Conservation (phyloP, 2,888 invertebrate species). For the Sycophila texana region DNA sequence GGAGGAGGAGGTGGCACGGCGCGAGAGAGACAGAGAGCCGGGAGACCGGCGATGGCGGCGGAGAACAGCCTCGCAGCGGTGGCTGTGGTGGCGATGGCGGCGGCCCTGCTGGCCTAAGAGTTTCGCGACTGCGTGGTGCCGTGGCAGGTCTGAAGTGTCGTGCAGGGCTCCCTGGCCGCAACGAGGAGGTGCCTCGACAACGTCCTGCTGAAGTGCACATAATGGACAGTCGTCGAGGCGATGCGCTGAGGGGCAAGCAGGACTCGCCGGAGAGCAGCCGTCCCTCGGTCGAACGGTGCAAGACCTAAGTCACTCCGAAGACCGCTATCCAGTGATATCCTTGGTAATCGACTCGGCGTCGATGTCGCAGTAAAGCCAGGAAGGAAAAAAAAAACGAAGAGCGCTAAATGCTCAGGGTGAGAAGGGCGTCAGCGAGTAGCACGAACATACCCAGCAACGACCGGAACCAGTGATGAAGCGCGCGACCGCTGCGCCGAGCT, state of each 20-base stretch:
- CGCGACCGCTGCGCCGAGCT: conserved; percentile 41
- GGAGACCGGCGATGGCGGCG: conserved; percentile 1
- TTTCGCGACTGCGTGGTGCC: neutral
- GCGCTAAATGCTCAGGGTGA: conserved; percentile 35
- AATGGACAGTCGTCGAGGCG: conserved; percentile 48
- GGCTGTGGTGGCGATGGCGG: neutral
- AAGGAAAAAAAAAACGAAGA: neutral
- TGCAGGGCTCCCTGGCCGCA: neutral
- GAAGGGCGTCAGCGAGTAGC: neutral
- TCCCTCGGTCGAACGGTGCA: conserved; percentile 59
- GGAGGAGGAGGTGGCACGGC: neutral
- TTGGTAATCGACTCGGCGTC: neutral
- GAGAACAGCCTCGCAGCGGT: neutral
- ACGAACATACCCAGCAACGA: neutral
- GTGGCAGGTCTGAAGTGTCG: neutral
- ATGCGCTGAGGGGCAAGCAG: conserved; percentile 61
- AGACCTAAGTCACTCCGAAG: conserved; percentile 57
- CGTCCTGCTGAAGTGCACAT: conserved; percentile 44
- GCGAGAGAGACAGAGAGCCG: neutral
- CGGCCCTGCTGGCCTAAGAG: neutral
- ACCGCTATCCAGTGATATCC: neutral
- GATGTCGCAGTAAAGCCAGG: conserved; percentile 18
- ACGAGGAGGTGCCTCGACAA: neutral
- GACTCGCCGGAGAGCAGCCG: conserved; percentile 61
- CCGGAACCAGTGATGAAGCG: conserved; percentile 63